Evolutionary conservation across 2,888 invertebrate genomes (phyloP), one percentile per base, ranked within the genome.

Genomic region (Melinaea menophilus): DNA sequence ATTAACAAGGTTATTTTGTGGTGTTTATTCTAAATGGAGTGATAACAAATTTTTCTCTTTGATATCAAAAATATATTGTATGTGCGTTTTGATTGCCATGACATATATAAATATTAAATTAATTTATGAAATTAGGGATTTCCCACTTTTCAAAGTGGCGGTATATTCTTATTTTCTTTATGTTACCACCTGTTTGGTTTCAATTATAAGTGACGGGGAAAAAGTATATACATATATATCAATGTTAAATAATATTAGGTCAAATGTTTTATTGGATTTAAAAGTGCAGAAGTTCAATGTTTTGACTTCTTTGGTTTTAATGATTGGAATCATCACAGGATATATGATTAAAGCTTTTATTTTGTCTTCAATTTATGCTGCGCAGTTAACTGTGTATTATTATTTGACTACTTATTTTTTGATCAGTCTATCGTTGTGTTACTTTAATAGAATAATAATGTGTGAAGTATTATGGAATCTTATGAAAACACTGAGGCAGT

Each of bases 381-480:
- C 4, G 3, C 31, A 31, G 5, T 31, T 5, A 2, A 41, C 13
- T 60, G 55, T 46, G 55, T 9, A 5, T 13, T 5, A 5, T 1
- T 4, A 4, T 3, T 11, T 55, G 12, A 34, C 33, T 5, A 33
- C 58, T 9, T 58, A 55, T 13, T 41, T 37, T 1, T 47, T 47
- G 9, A 31, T 55, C 46, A 46, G n/a, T 37, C n/a, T 45, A 22
- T 31, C 41, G n/a, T 34, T 41, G 5, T 51, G 22, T 48, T 47
- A 56, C 5, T 55, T 56, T 48, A 59, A 58, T 4, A 48, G 59
- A 13, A 56, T 59, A 13, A 63, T 63, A 22, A 51, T 59, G n/a
- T 63, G 59, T 13, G 63, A 63, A 33, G 11, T 63, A 13, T 37
- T 63, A 5, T 63, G 56, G 58, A 41, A 45, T 48, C 59, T 58